phyloP scores from a whole-genome alignment of 1,140 invertebrate species.

The Drosophila ficusphila region DNA sequence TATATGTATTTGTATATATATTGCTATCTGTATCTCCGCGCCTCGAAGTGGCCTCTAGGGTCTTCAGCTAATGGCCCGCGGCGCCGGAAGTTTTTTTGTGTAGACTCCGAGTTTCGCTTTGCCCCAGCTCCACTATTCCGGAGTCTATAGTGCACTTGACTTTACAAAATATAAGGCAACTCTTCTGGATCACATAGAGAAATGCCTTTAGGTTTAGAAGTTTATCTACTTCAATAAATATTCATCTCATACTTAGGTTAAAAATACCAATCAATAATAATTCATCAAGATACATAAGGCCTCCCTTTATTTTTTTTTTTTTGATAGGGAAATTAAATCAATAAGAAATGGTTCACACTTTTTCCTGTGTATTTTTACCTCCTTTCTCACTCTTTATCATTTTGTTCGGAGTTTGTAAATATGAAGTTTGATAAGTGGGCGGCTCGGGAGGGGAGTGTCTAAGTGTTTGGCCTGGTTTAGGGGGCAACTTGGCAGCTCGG shows the following conservation, averaged over 20 bases:
- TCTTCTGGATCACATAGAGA: background rate
- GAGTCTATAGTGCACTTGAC: slow-evolving; percentile 41
- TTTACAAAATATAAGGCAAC: slow-evolving; percentile 25
- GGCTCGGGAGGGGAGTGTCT: slow-evolving; percentile 11
- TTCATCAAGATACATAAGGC: no score
- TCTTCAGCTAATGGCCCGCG: slow-evolving; percentile 74
- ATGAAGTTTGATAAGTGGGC: slow-evolving; percentile 78
- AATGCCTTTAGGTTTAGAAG: no score
- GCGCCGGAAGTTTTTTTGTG: slow-evolving; percentile 56
- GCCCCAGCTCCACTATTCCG: slow-evolving; percentile 4
- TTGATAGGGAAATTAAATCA: background rate
- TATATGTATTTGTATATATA: background rate
- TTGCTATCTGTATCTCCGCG: slow-evolving; percentile 8
- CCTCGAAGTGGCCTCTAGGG: slow-evolving; percentile 71
- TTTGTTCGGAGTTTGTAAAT: slow-evolving; percentile 63
- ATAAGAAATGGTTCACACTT: background rate
- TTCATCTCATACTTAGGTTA: no score
- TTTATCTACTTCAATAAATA: no score
- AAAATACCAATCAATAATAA: no score
- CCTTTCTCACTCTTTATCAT: slow-evolving; percentile 6
- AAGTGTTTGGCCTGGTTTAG: slow-evolving; percentile 40
- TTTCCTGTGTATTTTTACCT: background rate
- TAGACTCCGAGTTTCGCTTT: slow-evolving; percentile 25
- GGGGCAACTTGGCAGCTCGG: background rate
- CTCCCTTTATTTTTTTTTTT: background rate